A percentile compares a stretch with the other conserved stretches of the same genome.
These are phyloP conservation scores for Heterodera schachtii DNA, from an alignment of 1,140 invertebrate species.

Conservation along the genomic window DNA sequence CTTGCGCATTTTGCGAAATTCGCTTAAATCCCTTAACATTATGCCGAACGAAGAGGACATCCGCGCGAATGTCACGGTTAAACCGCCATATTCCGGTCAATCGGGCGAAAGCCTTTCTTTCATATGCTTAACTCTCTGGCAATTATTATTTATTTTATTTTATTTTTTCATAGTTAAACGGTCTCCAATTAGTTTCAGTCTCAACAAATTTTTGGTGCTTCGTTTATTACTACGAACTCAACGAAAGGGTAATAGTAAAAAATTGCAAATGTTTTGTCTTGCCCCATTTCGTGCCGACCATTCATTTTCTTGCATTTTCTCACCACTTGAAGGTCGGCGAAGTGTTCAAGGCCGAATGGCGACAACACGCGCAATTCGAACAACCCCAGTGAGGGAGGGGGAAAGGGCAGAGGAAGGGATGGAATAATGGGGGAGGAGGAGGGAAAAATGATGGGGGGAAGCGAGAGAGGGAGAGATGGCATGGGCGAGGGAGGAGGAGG, in stretches of 20 bases:
- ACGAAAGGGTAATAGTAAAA: constrained; percentile 11
- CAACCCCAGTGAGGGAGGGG: constrained; percentile 8
- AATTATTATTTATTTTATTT: no score
- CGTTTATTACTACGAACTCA: constrained; percentile 29
- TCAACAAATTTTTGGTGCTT: constrained; percentile 24
- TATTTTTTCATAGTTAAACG: neutral
- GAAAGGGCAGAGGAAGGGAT: neutral
- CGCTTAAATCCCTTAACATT: constrained; percentile 7
- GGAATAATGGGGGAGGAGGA: no score
- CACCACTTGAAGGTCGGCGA: constrained; percentile 17
- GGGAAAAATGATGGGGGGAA: no score
- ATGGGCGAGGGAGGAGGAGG: no score
- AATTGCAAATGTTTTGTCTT: neutral
- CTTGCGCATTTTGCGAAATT: constrained; percentile 13
- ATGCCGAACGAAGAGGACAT: constrained; percentile 6
- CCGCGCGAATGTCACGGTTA: neutral
- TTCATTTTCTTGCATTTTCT: neutral
- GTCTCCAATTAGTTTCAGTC: neutral
- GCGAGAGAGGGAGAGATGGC: no score
- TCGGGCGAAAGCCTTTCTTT: no score
- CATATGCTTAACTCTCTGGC: no score
- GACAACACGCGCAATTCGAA: neutral
- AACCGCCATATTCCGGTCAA: constrained; percentile 10
- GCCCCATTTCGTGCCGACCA: neutral
- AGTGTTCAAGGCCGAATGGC: constrained; percentile 24